Conservation (phyloP, 2,113 vertebrate genomes). For the Oenanthe melanoleuca region DNA sequence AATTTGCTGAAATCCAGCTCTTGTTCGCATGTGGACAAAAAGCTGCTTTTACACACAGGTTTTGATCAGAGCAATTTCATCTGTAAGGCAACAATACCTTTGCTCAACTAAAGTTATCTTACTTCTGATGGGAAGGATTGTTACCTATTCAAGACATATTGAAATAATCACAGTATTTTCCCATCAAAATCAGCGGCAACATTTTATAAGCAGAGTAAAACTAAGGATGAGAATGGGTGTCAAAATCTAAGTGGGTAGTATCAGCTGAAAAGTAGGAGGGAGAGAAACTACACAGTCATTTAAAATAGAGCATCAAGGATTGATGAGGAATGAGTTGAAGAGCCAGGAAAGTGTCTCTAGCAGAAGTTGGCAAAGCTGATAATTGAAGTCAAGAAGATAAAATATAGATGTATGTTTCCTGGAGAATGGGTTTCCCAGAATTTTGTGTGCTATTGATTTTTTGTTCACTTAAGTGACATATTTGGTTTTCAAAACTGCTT, state of each 20-base stretch:
- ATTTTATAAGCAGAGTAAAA: neutral
- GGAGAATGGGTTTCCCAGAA: constrained; percentile 66
- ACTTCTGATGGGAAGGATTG: neutral
- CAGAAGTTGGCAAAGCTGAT: constrained; percentile 8
- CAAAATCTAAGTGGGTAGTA: neutral
- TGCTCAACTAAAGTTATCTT: neutral
- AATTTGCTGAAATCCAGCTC: neutral
- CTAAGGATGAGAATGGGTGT: neutral
- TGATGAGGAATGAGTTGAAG: constrained; percentile 21
- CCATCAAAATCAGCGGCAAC: neutral
- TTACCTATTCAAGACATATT: neutral
- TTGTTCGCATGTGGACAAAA: neutral
- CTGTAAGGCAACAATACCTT: neutral
- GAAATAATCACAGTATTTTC: neutral
- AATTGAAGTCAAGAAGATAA: constrained; percentile 53
- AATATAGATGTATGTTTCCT: constrained; percentile 42
- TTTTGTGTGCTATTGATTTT: constrained; percentile 46
- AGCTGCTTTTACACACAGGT: neutral
- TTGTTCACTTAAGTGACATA: constrained; percentile 11
- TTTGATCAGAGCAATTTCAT: neutral
- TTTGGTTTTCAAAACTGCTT: constrained; percentile 36
- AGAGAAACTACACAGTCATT: neutral
- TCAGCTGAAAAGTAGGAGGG: neutral
- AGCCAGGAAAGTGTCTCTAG: constrained; percentile 54
- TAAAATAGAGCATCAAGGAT: constrained; percentile 2